Conservation (phyloP, 2,797 vertebrate species). For the Enteromius radiatus region DNA sequence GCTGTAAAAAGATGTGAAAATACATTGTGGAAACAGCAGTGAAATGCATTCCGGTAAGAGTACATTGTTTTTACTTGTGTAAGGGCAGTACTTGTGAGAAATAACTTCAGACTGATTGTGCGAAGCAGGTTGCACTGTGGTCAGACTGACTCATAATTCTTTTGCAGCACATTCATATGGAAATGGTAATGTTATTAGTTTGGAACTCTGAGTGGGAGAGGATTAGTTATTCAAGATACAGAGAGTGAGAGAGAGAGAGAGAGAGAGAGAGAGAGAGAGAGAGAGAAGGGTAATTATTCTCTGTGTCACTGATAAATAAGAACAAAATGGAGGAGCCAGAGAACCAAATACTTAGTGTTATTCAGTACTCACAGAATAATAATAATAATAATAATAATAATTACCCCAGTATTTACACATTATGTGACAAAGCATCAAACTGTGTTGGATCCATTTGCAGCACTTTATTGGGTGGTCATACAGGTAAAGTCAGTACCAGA, state of each 20-base stretch:
- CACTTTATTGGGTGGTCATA: too few species aligned
- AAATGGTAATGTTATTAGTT: neutral
- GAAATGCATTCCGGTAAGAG: neutral
- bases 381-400: too few species aligned
- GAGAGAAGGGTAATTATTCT: neutral
- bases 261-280: neutral
- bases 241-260: too few species aligned
- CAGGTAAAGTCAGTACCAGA: too few species aligned
- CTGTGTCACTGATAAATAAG: neutral
- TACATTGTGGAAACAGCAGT: neutral
- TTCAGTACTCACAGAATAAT: neutral
- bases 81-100: neutral
- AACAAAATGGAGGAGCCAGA: neutral
- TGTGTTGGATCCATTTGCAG: too few species aligned
- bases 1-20: too few species aligned
- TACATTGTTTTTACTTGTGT: neutral
- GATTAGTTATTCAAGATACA: conserved; percentile 3
- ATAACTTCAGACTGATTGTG: neutral
- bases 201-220: neutral
- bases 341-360: neutral
- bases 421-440: too few species aligned
- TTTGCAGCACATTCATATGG: neutral
- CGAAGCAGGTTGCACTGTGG: neutral
- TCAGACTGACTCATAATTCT: neutral
- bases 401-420: too few species aligned